Evolutionary conservation across 2,113 vertebrate genomes (phyloP).

Genomic region (Struthio camelus): DNA sequence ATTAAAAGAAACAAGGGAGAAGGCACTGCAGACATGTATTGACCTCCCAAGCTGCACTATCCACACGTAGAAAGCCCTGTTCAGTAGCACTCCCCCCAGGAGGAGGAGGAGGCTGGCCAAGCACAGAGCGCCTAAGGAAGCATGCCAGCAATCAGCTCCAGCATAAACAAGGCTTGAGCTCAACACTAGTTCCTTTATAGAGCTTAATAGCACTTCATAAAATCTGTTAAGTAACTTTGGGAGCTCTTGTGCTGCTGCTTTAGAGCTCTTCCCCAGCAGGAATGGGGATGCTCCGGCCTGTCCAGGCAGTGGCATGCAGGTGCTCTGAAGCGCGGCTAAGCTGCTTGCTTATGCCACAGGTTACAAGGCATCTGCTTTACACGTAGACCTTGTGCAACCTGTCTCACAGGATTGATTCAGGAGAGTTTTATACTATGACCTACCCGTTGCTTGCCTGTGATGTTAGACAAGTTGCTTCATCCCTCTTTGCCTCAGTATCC

Average conservation of each 20-base stretch:
- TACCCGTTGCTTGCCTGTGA: neutral
- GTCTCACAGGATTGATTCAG: neutral
- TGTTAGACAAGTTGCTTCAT: neutral
- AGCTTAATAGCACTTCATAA: slow-evolving; percentile 49
- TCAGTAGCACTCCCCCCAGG: neutral
- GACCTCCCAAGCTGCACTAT: neutral
- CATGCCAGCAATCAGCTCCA: neutral
- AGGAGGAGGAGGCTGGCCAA: neutral
- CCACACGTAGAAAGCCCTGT: neutral
- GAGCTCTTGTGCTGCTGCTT: neutral
- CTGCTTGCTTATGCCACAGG: neutral
- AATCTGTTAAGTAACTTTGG: slow-evolving; percentile 22
- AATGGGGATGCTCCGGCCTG: neutral
- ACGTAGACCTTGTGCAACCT: neutral
- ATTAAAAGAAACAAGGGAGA: neutral
- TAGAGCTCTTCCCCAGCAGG: neutral
- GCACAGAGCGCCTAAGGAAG: neutral
- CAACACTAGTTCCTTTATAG: neutral
- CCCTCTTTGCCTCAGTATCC: neutral
- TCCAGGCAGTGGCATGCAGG: neutral
- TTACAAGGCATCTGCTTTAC: neutral
- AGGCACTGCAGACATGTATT: fast-evolving
- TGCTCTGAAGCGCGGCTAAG: neutral
- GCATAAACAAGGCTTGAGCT: neutral
- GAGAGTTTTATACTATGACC: neutral